Percentiles rank a stretch among this genome's conserved stretches.
Conservation (phyloP, 2,888 invertebrate genomes). For the Cyclophora albipunctata region DNA sequence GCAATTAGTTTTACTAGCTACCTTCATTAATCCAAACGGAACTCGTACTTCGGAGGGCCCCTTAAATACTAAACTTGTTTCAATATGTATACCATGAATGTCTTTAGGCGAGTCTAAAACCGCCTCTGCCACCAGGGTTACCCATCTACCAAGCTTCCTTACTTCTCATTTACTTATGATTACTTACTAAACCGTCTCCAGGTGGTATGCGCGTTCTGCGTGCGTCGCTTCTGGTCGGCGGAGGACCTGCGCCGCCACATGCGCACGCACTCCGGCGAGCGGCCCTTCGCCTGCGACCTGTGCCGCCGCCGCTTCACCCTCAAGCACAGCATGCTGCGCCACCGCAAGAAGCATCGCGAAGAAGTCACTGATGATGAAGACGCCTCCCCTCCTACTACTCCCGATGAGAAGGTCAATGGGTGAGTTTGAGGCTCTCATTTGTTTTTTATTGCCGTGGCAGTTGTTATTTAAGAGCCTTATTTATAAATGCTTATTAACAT, state of each 20-base stretch:
- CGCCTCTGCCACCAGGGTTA: no score
- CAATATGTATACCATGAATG: no score
- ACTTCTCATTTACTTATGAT: no score
- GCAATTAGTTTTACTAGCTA: no score
- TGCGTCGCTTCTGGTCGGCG: slow-evolving; percentile 95
- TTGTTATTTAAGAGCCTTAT: no score
- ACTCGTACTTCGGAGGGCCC: no score
- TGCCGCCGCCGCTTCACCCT: slow-evolving; percentile 91
- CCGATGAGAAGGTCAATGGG: slow-evolving; percentile 60
- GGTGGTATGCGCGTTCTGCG: slow-evolving; percentile 93
- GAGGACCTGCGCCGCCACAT: slow-evolving; percentile 95
- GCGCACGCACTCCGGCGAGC: slow-evolving; percentile 94
- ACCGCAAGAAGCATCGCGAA: slow-evolving; percentile 88
- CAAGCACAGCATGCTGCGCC: slow-evolving; percentile 95
- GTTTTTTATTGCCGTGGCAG: neutral
- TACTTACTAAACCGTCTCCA: slow-evolving; percentile 25
- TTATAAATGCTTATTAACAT: no score
- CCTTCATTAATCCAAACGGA: no score
- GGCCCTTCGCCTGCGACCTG: slow-evolving; percentile 93
- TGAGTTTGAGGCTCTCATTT: slow-evolving; percentile 23
- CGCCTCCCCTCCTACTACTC: slow-evolving; percentile 60
- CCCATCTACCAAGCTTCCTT: no score
- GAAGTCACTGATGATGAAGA: slow-evolving; percentile 76
- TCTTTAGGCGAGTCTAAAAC: no score
- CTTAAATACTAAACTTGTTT: no score